These are phyloP conservation scores for Sitobion miscanthi DNA, from an alignment of 1,140 invertebrate species.

Conservation along the genomic window DNA sequence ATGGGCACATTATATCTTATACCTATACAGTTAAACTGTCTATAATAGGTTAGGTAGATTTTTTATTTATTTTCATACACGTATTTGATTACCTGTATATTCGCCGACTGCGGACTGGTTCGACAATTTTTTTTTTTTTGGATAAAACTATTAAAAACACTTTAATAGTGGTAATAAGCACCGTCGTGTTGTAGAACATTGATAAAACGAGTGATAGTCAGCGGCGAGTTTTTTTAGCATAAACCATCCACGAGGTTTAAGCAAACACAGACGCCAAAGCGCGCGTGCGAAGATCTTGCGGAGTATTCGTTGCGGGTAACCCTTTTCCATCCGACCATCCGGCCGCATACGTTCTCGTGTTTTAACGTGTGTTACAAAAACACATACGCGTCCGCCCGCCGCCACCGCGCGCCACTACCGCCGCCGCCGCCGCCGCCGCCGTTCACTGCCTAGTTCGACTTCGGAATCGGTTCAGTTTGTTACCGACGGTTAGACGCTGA, in stretches of 20 bases:
- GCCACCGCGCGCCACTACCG: not conserved
- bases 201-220: not conserved
- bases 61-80: not conserved
- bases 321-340: slow-evolving; percentile 32
- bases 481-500: slow-evolving; percentile 31
- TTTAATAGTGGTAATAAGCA: not conserved
- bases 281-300: slow-evolving; percentile 8
- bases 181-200: not conserved
- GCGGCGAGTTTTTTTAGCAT: slow-evolving; percentile 1
- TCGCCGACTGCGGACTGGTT: not conserved
- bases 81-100: not conserved
- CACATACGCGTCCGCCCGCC: slow-evolving; percentile 24
- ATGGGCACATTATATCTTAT: not conserved
- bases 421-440: not conserved
- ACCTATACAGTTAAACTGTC: not conserved
- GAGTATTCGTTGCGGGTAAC: slow-evolving; percentile 17
- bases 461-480: slow-evolving; percentile 55
- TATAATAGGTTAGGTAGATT: not conserved
- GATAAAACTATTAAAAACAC: not conserved
- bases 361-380: not conserved
- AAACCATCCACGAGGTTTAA: not conserved
- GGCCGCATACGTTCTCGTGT: slow-evolving; percentile 5
- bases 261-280: not conserved
- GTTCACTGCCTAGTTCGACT: slow-evolving; percentile 39
- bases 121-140: not conserved